phyloP scores from a whole-genome alignment of 1,140 invertebrate genomes.

The Uloborus diversus region DNA sequence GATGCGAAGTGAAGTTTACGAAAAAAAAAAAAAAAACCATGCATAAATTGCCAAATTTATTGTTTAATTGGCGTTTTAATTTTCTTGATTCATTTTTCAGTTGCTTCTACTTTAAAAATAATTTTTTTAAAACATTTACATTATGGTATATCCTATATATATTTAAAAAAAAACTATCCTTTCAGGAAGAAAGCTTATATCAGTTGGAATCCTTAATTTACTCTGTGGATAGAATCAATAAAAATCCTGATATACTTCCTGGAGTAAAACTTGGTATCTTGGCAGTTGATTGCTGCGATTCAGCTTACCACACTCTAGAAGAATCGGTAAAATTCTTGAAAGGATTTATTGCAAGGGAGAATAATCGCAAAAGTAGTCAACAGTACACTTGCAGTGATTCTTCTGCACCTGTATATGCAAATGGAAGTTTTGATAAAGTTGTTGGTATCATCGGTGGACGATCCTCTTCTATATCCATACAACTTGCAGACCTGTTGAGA shows the following conservation, averaged over 20 bases:
- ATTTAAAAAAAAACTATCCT: too few relatives aligned
- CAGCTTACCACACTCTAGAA: constrained; percentile 67
- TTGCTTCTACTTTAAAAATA: too few relatives aligned
- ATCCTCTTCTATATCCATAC: constrained; percentile 70
- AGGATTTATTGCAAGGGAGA: constrained; percentile 68
- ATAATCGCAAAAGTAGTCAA: constrained; percentile 63
- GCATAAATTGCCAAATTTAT: too few relatives aligned
- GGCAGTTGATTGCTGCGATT: constrained; percentile 70
- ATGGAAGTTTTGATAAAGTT: constrained; percentile 61
- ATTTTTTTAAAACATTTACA: too few relatives aligned
- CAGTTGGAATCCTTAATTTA: constrained; percentile 70
- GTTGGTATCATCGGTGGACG: constrained; percentile 67
- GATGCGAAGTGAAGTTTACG: too few relatives aligned
- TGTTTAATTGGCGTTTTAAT: too few relatives aligned
- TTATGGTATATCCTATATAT: too few relatives aligned
- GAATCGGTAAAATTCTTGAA: constrained; percentile 70
- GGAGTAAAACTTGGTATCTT: constrained; percentile 68
- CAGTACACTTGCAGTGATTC: constrained; percentile 68
- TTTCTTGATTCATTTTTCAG: too few relatives aligned
- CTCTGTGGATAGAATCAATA: constrained; percentile 69
- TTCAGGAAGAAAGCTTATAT: constrained; percentile 41
- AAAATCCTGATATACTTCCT: constrained; percentile 66
- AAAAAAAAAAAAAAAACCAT: too few relatives aligned
- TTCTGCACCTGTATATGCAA: constrained; percentile 65
- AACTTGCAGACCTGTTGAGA: constrained; percentile 70